Base-by-base conservation (phyloP, 2,888 invertebrate species). In the Psylliodes chrysocephalus region DNA sequence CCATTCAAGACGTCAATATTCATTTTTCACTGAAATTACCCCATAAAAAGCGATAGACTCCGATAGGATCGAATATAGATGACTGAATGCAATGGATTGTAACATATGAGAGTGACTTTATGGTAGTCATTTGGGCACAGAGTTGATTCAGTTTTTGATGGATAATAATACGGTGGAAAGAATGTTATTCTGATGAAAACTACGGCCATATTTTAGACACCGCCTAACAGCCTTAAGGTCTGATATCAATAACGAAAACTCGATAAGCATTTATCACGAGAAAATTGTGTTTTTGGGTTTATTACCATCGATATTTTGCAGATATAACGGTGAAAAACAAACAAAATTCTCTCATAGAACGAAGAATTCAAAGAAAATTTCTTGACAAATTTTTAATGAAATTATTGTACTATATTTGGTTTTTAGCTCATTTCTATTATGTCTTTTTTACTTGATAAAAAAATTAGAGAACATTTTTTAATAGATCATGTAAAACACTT, bases 1-100 rank as follows among this genome's bases (percentile, higher is more conserved):
- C 52, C 15, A 35, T 72, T 74, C 64, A 66, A 75, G 73, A 78
- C 77, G 79, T 81, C 79, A 78, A 79, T 81, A 80, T 79, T 78
- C 80, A 81, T 81, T 79, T 81, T 78, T 81, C 80, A 81, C 74
- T 73, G 73, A 76, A 80, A 81, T 78, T 78, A 78, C 77, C 77
- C 79, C 75, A 79, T 80, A 79, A 80, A 80, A 76, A 73, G 75
- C 78, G 79, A 81, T 79, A 78, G 77, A 78, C 78, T 75, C 71
- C 66, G 70, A 75, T 77, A 76, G 77, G 77, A 78, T 78, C 71
- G 71, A 64, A 73, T 67, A 71, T 69, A 72, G 70, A 73, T 76
- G 77, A 74, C 75, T 73, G 72, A 71, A 74, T 74, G 74, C 75
- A 78, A 77, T 77, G 79, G 78, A 77, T 77, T 77, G 77, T 78